A percentile compares a stretch with the other conserved stretches of the same genome.
Evolutionary conservation across 2,888 invertebrate species (phyloP).

Genomic region (Unio pictorum): DNA sequence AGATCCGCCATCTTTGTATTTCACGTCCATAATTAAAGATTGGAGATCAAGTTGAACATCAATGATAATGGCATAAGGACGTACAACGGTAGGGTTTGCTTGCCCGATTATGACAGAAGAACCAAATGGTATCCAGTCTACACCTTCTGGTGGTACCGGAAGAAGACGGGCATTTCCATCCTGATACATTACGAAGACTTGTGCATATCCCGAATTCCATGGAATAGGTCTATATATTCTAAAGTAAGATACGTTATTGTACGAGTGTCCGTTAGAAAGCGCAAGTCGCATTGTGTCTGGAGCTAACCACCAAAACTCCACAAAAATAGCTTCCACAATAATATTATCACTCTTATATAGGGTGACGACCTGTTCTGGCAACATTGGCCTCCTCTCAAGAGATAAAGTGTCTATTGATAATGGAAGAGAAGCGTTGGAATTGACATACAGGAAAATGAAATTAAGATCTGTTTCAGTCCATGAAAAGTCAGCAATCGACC

Average conservation of each 20-base stretch:
- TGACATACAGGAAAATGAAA: slow-evolving; percentile 29
- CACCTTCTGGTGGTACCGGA: slow-evolving; percentile 47
- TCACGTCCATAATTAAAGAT: slow-evolving; percentile 30
- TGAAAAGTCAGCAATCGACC: slow-evolving; percentile 45
- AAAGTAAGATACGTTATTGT: slow-evolving; percentile 42
- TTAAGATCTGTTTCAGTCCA: slow-evolving; percentile 47
- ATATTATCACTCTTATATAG: slow-evolving; percentile 42
- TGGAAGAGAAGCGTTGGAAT: slow-evolving; percentile 22
- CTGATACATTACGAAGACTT: slow-evolving; percentile 53
- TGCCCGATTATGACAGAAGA: slow-evolving; percentile 55
- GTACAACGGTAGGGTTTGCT: slow-evolving; percentile 39
- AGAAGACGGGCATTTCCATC: slow-evolving; percentile 52
- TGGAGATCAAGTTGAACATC: slow-evolving; percentile 36
- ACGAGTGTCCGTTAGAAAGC: slow-evolving; percentile 27
- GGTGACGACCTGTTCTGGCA: slow-evolving; percentile 32
- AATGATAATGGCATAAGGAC: slow-evolving; percentile 46
- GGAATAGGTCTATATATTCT: slow-evolving; percentile 48
- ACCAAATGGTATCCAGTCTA: slow-evolving; percentile 58
- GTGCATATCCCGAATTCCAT: slow-evolving; percentile 45
- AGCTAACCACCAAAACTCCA: slow-evolving; percentile 54
- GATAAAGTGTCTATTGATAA: slow-evolving; percentile 30
- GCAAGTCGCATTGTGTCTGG: slow-evolving; percentile 47
- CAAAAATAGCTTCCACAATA: slow-evolving; percentile 44
- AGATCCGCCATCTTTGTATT: slow-evolving; percentile 45
- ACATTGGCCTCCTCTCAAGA: slow-evolving; percentile 43